Base-by-base conservation (phyloP, 1,140 invertebrate species). In the Bradysia coprophila region DNA sequence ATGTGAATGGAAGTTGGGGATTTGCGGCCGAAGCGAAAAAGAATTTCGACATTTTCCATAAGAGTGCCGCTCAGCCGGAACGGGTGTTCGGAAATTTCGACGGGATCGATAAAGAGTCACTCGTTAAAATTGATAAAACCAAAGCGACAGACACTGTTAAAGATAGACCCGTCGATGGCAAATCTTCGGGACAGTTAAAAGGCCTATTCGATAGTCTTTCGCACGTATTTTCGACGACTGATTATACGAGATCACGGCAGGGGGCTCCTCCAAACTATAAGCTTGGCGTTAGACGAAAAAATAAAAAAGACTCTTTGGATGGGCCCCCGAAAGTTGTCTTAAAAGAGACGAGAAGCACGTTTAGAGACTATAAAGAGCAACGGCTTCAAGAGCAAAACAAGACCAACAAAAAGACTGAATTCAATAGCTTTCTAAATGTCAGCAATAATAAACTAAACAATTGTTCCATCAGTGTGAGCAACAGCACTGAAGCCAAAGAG, bases 121-220 rank as follows among this genome's bases (percentile, higher is more conserved):
- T 38, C 2, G 36, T 38, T 4, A 38, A 38, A 38, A 19, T 18
- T 10, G n/a, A 11, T 10, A n/a, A 18, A 4, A 4, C 36, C 5
- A 19, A 38, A 38, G n/a, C 4, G 16, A 38, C 36, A 28, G 13
- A n/a, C n/a, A n/a, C n/a, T n/a, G n/a, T n/a, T n/a, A n/a, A n/a
- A n/a, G n/a, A n/a, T n/a, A n/a, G n/a, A n/a, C n/a, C n/a, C n/a
- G 11, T 18, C 18, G 8, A 22, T 21, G 21, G 18, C 13, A 32
- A 31, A 8, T 36, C 34, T 23, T 19, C 31, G 22, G 32, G 31
- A 34, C 78, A 81, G 47, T 55, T 87, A 10, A 78, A 77, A 41
- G 76, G 81, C 18, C 61, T 90, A 1, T 87, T 81, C 61, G 84
- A 90, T 58, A 83, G 84, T 2, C 64, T 90, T 8, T 87, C 83